Conservation (phyloP, 2,888 invertebrate species). For the Catocala nupta region DNA sequence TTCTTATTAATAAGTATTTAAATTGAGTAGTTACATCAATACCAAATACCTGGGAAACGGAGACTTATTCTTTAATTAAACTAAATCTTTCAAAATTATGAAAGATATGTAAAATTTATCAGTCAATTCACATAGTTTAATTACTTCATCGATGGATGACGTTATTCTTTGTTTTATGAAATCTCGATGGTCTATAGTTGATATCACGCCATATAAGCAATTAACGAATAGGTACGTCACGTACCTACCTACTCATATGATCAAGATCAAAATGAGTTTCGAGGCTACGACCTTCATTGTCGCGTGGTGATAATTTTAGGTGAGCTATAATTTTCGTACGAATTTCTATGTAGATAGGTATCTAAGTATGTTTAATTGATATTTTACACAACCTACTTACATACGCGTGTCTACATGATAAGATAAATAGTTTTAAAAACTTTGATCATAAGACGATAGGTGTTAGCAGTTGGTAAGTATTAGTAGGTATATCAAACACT, state of each 20-base stretch:
- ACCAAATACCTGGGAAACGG: too few relatives aligned
- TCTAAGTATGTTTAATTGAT: conserved; percentile 23
- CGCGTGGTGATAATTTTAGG: conserved; percentile 18
- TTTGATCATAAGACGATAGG: conserved; percentile 22
- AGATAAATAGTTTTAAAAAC: conserved; percentile 40
- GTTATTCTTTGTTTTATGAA: conserved; percentile 61
- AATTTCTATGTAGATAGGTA: conserved; percentile 1
- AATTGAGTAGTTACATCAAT: too few relatives aligned
- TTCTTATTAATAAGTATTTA: too few relatives aligned
- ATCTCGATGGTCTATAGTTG: conserved; percentile 61
- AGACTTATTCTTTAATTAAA: conserved; percentile 16
- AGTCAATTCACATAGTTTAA: conserved; percentile 24
- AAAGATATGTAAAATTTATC: conserved; percentile 26
- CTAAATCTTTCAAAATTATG: conserved; percentile 23
- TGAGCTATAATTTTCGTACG: conserved; percentile 18
- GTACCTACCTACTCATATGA: conserved; percentile 17
- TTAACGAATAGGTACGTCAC: conserved; percentile 41
- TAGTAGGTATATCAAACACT: too few relatives aligned
- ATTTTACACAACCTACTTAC: conserved; percentile 41
- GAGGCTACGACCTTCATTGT: conserved; percentile 33
- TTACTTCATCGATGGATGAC: conserved; percentile 48
- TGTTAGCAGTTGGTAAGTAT: conserved; percentile 18
- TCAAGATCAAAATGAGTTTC: conserved; percentile 22
- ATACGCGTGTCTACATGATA: conserved; percentile 36
- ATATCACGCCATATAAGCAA: conserved; percentile 30